Percentiles rank a stretch among this genome's conserved stretches.
Conservation (phyloP, 2,888 invertebrate species). For the Pachliopta kotzebuea region DNA sequence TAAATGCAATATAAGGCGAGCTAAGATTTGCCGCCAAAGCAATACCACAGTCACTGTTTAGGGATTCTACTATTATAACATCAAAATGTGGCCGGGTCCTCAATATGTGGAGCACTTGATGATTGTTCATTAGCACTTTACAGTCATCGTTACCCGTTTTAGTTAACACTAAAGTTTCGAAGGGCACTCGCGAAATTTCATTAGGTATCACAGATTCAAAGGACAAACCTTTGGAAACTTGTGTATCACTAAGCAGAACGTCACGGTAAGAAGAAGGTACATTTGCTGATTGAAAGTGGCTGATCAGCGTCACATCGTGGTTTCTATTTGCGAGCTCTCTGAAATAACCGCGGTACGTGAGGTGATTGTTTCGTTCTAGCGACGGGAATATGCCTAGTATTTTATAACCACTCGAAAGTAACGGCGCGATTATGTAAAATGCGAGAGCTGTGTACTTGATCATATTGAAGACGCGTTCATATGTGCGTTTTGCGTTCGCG, state of each 20-base stretch:
- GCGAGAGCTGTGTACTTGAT: conserved; percentile 49
- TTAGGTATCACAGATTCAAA: conserved; percentile 73
- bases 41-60: conserved; percentile 87
- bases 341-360: conserved; percentile 73
- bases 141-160: conserved; percentile 76
- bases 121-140: conserved; percentile 71
- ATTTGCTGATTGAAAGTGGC: conserved; percentile 69
- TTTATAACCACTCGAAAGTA: conserved; percentile 62
- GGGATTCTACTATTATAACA: conserved; percentile 85
- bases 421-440: conserved; percentile 52
- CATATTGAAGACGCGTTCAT: conserved; percentile 48
- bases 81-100: conserved; percentile 81
- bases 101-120: conserved; percentile 76
- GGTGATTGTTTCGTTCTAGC: conserved; percentile 72
- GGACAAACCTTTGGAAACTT: conserved; percentile 65
- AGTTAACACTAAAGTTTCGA: conserved; percentile 69
- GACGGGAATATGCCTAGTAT: conserved; percentile 79
- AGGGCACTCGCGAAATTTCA: conserved; percentile 71
- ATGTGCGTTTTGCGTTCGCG: conserved; percentile 61
- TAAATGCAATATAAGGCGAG: conserved; percentile 82
- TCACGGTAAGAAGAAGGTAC: conserved; percentile 78
- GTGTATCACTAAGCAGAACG: conserved; percentile 67
- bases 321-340: conserved; percentile 72
- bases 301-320: conserved; percentile 78
- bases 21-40: conserved; percentile 84